Evolutionary conservation across 1,140 invertebrate genomes (phyloP).

Genomic region (Xylocopa sonorina): DNA sequence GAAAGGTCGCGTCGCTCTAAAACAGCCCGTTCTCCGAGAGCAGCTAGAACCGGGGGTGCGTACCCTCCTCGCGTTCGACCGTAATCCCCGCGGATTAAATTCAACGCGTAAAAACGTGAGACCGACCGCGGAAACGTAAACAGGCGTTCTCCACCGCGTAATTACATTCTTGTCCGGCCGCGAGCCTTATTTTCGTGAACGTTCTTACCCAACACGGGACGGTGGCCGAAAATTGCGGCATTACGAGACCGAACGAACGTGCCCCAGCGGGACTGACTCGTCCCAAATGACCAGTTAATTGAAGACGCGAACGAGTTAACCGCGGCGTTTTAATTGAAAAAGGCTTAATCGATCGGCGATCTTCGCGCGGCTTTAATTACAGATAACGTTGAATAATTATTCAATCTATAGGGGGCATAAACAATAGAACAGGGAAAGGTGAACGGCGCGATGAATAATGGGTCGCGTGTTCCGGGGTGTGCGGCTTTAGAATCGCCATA

Average conservation of each 20-base stretch:
- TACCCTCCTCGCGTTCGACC: not conserved
- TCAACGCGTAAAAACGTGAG: constrained; percentile 16
- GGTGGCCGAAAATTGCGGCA: not conserved
- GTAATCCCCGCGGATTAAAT: constrained; percentile 25
- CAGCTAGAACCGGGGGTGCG: not conserved
- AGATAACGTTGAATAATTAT: too few relatives aligned
- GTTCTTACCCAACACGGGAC: not conserved
- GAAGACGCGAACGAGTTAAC: too few relatives aligned
- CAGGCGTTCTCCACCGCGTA: constrained; percentile 1
- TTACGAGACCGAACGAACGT: too few relatives aligned
- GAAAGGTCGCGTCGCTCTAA: not conserved
- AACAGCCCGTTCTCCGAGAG: not conserved
- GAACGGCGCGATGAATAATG: too few relatives aligned
- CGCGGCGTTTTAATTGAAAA: too few relatives aligned
- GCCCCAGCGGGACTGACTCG: too few relatives aligned
- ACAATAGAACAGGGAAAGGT: too few relatives aligned
- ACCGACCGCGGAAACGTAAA: not conserved
- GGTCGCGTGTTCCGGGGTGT: too few relatives aligned
- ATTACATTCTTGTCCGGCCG: constrained; percentile 1
- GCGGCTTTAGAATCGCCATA: not conserved
- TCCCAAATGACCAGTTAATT: too few relatives aligned
- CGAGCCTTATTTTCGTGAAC: constrained; percentile 8
- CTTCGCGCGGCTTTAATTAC: too few relatives aligned
- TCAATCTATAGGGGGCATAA: too few relatives aligned
- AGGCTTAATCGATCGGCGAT: too few relatives aligned